Base-by-base conservation (phyloP, 2,888 invertebrate genomes). In the Anthoptus insignis region DNA sequence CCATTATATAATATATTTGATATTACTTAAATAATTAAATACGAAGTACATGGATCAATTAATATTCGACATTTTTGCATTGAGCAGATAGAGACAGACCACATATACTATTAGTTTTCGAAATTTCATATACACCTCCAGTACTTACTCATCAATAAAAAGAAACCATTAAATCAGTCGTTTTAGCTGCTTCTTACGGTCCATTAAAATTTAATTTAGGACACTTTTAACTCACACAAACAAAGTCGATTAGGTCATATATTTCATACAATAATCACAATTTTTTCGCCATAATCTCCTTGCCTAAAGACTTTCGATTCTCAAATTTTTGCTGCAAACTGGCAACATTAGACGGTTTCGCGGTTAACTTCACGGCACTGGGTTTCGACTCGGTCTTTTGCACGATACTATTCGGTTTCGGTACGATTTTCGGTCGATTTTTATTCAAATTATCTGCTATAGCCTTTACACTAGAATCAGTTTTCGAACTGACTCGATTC, bases 281-380 rank as follows among this genome's bases (percentile, higher is more conserved):
- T 79, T 89, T 88, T 75, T 90, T 91, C 60, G 79, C 79, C 52
- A 81, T 76, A 69, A 88, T 82, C 75, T 92, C 91, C 83, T 91
- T 91, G 14, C 90, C 89, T 66, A 89, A 69, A 13, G 91, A 90
- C 74, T 93, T 93, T 75, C 93, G 86, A 76, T 94, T 95, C 86
- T 97, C 97, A 81, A 97, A 97, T 83, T 96, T 97, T 77, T 97
- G 97, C 77, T 97, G 97, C 74, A 97, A 88, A 65, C 96, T 95
- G 29, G 97, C 97, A 60, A 97, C 96, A 81, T 95, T 96, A 19
- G 96, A 96, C 45, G 91, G 89, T 79, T 95, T 95, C 4, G 95
- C 90, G 24, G 94, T 88, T 64, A 93, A 74, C 78, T 94, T 94
- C 45, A 91, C 87, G 59, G 89, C 88, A 59, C 84, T 84, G 2